phyloP scores from a whole-genome alignment of 2,113 vertebrate genomes.

The Cinclus cinclus region DNA sequence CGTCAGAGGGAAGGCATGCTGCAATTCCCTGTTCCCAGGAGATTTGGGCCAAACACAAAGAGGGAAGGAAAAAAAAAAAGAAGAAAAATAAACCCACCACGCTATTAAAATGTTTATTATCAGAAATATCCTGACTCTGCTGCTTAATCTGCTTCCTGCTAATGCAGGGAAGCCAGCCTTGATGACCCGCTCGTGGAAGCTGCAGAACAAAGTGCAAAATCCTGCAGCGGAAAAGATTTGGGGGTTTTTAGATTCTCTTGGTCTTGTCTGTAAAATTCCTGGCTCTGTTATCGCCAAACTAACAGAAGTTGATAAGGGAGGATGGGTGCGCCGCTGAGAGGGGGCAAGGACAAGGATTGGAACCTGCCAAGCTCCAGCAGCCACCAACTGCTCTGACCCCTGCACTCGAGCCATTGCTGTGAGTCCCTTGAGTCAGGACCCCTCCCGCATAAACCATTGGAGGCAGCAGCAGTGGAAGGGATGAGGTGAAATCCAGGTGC shows the following conservation, averaged over 20 bases:
- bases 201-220: neutral
- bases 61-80: too few species aligned
- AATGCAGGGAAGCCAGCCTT: neutral
- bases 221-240: neutral
- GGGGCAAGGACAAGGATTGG: neutral
- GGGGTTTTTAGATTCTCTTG: neutral
- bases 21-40: neutral
- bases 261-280: neutral
- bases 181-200: neutral
- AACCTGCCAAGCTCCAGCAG: neutral
- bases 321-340: rapidly evolving
- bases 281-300: neutral
- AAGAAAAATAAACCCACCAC: too few species aligned
- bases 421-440: neutral
- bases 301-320: rapidly evolving
- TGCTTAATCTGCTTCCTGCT: neutral
- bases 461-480: neutral
- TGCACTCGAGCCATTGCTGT: rapidly evolving
- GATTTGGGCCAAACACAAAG: neutral
- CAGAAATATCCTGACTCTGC: neutral
- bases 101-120: neutral
- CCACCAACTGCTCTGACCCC: neutral
- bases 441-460: neutral
- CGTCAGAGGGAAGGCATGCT: neutral
- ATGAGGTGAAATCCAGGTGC: neutral